phyloP scores from a whole-genome alignment of 2,797 vertebrate genomes.

The Takifugu rubripes region DNA sequence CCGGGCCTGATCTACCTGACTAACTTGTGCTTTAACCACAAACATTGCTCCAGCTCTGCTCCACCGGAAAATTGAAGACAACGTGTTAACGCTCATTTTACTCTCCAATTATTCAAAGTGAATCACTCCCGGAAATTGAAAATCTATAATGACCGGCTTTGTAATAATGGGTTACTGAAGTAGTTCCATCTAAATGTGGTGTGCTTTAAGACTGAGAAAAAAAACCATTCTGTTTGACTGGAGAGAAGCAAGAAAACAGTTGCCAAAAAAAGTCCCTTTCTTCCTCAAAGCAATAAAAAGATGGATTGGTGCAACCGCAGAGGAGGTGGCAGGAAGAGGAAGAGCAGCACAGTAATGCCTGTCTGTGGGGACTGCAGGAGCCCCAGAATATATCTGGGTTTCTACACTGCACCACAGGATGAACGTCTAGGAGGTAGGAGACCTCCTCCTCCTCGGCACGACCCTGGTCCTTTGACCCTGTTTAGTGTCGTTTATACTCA shows the following conservation, averaged over 20 bases:
- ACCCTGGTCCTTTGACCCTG: slow-evolving; percentile 44
- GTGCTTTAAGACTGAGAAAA: slow-evolving; percentile 32
- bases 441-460: neutral
- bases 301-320: slow-evolving; percentile 22
- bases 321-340: slow-evolving; percentile 27
- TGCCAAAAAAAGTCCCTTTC: neutral
- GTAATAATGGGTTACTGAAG: slow-evolving; percentile 18
- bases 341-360: slow-evolving; percentile 18
- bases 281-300: slow-evolving; percentile 2
- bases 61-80: neutral
- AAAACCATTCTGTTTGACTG: slow-evolving; percentile 18
- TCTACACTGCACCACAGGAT: slow-evolving; percentile 19
- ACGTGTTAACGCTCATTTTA: slow-evolving; percentile 8
- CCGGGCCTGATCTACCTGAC: slow-evolving; percentile 19
- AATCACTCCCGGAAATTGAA: slow-evolving; percentile 49
- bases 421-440: slow-evolving; percentile 3
- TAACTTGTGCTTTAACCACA: slow-evolving; percentile 18
- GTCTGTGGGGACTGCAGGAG: slow-evolving; percentile 42
- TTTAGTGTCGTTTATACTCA: slow-evolving; percentile 55
- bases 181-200: slow-evolving; percentile 18
- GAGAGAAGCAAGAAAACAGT: slow-evolving; percentile 11
- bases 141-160: slow-evolving; percentile 53
- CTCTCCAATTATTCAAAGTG: slow-evolving; percentile 38
- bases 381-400: slow-evolving; percentile 15
- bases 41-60: slow-evolving; percentile 2